These are phyloP conservation scores for Cherax destructor DNA, from an alignment of 1,140 invertebrate genomes.

Conservation along the genomic window DNA sequence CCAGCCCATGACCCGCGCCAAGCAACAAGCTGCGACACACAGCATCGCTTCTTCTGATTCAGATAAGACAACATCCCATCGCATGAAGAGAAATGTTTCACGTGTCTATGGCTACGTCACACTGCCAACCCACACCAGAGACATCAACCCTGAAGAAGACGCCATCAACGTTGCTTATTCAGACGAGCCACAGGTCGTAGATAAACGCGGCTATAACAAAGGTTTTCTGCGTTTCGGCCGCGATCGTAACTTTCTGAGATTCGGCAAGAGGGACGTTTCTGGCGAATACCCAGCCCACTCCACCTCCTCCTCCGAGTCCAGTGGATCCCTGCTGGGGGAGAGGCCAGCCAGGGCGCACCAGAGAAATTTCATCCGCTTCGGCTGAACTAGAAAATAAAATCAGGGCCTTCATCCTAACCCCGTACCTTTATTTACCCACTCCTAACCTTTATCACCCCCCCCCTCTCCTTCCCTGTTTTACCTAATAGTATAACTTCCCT, in stretches of 20 bases:
- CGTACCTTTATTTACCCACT: not conserved
- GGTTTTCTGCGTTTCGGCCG: constrained; percentile 47
- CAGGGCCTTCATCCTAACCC: not conserved
- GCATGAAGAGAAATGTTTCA: constrained; percentile 24
- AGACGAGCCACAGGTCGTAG: not conserved
- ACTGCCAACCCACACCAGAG: constrained; percentile 9
- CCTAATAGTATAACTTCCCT: not conserved
- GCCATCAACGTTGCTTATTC: not conserved
- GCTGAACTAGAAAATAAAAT: constrained; percentile 9
- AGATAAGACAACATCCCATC: not conserved
- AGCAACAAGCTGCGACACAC: not conserved
- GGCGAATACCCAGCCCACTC: not conserved
- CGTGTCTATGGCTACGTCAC: not conserved
- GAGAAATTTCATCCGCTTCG: constrained; percentile 41
- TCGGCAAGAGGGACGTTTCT: constrained; percentile 24
- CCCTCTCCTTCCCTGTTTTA: not conserved
- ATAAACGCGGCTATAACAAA: constrained; percentile 21
- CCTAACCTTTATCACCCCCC: not conserved
- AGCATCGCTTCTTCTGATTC: not conserved
- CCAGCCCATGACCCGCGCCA: not conserved
- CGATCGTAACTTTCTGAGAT: constrained; percentile 52
- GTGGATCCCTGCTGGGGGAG: constrained; percentile 6
- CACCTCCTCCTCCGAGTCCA: not conserved
- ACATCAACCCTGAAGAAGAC: constrained; percentile 15
- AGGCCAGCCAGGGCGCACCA: constrained; percentile 17